phyloP scores from a whole-genome alignment of 2,113 vertebrate genomes.

The Apus apus region DNA sequence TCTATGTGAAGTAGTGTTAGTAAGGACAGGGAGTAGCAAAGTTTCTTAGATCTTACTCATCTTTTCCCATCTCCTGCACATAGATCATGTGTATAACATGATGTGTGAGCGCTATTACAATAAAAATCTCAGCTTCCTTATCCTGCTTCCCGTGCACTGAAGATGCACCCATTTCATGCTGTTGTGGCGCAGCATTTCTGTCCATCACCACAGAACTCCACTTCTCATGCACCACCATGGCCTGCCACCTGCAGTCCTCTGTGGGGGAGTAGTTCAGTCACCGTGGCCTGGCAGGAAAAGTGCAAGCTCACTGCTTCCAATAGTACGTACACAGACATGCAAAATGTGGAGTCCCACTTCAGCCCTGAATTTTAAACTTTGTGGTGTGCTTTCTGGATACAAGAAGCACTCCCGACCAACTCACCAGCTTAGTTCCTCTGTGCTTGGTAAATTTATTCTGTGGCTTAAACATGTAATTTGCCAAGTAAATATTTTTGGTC shows the following conservation, averaged over 20 bases:
- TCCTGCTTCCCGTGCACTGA: background rate
- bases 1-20: background rate
- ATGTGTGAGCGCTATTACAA: background rate
- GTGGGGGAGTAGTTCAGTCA: background rate
- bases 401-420: background rate
- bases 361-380: background rate
- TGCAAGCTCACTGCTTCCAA: background rate
- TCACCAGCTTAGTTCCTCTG: background rate
- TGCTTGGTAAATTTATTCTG: background rate
- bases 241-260: background rate
- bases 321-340: background rate
- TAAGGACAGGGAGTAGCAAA: background rate
- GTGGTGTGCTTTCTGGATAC: background rate
- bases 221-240: fast-evolving
- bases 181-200: background rate
- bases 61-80: background rate
- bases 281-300: background rate
- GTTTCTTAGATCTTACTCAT: background rate
- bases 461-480: background rate
- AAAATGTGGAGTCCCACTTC: background rate
- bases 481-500: background rate
- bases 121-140: background rate
- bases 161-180: fast-evolving
- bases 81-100: fast-evolving
- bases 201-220: background rate